Base-by-base conservation (phyloP, 2,888 invertebrate genomes). In the Tetheella fluctuosa region DNA sequence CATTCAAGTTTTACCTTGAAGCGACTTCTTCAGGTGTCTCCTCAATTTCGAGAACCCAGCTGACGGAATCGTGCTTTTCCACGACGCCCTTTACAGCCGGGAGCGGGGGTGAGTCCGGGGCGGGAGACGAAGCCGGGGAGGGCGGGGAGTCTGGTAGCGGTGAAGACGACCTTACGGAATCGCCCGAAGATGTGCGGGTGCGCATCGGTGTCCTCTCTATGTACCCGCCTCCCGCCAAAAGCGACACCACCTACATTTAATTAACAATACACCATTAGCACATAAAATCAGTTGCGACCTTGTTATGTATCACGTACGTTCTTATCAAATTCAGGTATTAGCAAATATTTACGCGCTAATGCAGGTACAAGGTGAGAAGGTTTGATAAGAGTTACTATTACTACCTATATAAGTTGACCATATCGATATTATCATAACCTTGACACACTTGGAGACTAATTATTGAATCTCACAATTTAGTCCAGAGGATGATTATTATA, bases 11-110 rank as follows among this genome's bases (percentile, higher is more conserved):
- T 59, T 75, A 91, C 91, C 92, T 91, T 4, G 95, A 94, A 54
- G 96, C 96, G 52, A 96, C 94, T 67, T 95, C 95, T 76, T 96
- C 96, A 0, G 96, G 95, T 15, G 95, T 94, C 76, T 95, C 95
- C 73, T 96, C 96, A 80, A 97, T 96, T 83, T 97, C 97, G 34
- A 97, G 91, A 20, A 97, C 97, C 95, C 97, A 97, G 77, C 97
- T 97, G 48, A 97, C 97, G 0, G 97, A 97, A 83, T 97, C 97
- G 60, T 95, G 96, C 83, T 97, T 97, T 83, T 97, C 96, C 1
- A 97, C 96, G 65, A 97, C 96, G 15, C 96, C 97, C 79, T 97
- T 97, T 28, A 97, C 95, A 70, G 96, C 95, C 13, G 96, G 96
- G 20, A 96, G 95, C 12, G 94, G 93, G 0, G 96, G 88, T 3